phyloP scores from a whole-genome alignment of 1,140 invertebrate genomes.

The Heliconius melpomene region DNA sequence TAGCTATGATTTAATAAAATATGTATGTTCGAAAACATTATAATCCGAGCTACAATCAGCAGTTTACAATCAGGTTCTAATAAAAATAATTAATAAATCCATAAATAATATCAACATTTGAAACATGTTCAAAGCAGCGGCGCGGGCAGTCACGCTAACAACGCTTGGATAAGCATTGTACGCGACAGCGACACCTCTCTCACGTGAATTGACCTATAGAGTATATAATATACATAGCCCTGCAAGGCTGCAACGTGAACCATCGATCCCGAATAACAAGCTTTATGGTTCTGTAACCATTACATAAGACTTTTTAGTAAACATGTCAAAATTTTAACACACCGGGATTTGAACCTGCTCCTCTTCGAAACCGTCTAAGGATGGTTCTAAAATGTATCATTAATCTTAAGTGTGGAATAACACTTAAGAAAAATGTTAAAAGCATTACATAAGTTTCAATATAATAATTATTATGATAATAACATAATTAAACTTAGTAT shows the following conservation, averaged over 20 bases:
- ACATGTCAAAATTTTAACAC: too few relatives aligned
- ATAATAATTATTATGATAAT: neutral
- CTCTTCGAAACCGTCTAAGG: too few relatives aligned
- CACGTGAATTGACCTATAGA: constrained; percentile 3
- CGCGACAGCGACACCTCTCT: neutral
- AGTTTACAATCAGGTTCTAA: too few relatives aligned
- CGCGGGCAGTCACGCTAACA: neutral
- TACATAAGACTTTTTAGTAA: too few relatives aligned
- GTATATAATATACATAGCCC: neutral
- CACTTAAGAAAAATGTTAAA: too few relatives aligned
- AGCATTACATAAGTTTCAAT: neutral
- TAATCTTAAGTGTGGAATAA: too few relatives aligned
- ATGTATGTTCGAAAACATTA: too few relatives aligned
- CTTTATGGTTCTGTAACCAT: neutral
- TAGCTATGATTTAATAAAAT: too few relatives aligned
- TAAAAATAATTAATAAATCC: too few relatives aligned
- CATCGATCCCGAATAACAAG: neutral
- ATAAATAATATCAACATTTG: neutral
- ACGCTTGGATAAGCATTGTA: constrained; percentile 17
- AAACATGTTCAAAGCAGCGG: neutral
- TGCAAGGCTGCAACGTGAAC: constrained; percentile 21
- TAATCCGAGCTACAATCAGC: too few relatives aligned
- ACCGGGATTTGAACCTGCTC: too few relatives aligned
- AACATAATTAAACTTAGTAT: neutral
- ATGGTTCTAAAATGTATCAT: too few relatives aligned